Percentiles rank a stretch among this genome's conserved stretches.
phyloP scores from a whole-genome alignment of 2,888 invertebrate species.

The Micoletzkya japonica region DNA sequence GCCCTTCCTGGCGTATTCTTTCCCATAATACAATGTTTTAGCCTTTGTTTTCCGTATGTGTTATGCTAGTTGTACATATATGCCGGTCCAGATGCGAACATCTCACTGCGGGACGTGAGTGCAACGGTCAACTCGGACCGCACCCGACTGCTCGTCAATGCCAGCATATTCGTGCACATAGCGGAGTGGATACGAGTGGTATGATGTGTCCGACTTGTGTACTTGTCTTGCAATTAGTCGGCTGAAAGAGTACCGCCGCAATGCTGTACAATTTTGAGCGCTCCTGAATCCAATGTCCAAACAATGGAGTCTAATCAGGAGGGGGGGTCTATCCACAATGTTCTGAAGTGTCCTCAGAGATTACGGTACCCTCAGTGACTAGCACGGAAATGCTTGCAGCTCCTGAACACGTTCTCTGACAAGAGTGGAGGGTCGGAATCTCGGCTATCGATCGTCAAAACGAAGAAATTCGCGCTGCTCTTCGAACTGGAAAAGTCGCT shows the following conservation, averaged over 20 bases:
- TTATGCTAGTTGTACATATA: neutral
- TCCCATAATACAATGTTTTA: neutral
- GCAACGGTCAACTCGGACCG: neutral
- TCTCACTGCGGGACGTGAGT: conserved; percentile 15
- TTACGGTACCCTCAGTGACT: no score
- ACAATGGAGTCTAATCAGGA: no score
- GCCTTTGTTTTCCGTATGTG: neutral
- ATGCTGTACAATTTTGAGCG: no score
- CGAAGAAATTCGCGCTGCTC: conserved; percentile 12
- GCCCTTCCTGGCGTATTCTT: neutral
- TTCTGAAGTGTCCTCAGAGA: no score
- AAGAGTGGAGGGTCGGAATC: neutral
- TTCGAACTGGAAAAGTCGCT: conserved; percentile 18
- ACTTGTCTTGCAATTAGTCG: no score
- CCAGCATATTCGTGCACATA: conserved; percentile 21
- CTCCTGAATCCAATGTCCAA: no score
- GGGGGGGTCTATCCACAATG: no score
- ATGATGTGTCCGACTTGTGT: neutral
- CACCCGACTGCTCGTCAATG: conserved; percentile 2
- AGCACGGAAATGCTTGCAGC: neutral
- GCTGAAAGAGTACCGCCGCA: no score
- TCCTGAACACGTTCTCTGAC: conserved; percentile 18
- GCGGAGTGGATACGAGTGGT: conserved; percentile 25
- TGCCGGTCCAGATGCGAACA: conserved; percentile 20
- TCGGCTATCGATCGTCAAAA: conserved; percentile 2